Base-by-base conservation (phyloP, 2,888 invertebrate species). In the Pandemis heparana region DNA sequence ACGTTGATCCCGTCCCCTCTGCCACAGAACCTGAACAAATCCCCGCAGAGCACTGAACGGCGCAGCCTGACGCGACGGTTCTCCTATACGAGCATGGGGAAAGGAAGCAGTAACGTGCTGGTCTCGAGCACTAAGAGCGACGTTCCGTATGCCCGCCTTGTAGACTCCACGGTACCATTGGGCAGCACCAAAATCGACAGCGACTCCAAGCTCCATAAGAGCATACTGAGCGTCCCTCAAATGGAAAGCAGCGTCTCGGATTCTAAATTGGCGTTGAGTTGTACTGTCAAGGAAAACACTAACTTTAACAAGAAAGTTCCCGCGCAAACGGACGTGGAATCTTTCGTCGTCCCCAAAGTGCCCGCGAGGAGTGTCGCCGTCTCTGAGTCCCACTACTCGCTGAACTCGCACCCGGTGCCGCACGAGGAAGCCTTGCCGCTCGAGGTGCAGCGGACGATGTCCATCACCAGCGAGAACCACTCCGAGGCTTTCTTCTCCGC, bases 401-500 rank as follows among this genome's bases (percentile, higher is more conserved):
- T 96, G 1, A 95, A 95, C 75, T 94, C 95, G 0, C 95, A 95
- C 81, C 82, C 83, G 18, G 89, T 92, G 14, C 95, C 95, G 56
- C 95, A 95, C 0, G 96, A 96, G 63, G 96, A 96, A 77, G 88
- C 91, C 41, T 79, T 95, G 7, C 93, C 95, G 46, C 95, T 95
- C 80, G 96, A 96, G 89, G 96, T 96, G 0, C 97, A 97, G 88
- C 95, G 98, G 81, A 98, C 98, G 0, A 96, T 97, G 84, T 98
- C 98, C 0, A 96, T 98, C 86, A 97, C 97, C 0, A 98, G 98
- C 75, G 98, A 98, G 88, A 98, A 98, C 87, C 98, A 97, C 81
- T 98, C 98, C 0, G 98, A 98, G 89, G 97, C 97, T 68, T 99
- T 98, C 90, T 98, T 98, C 87, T 98, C 98, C 0, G 98, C 98